phyloP scores from a whole-genome alignment of 2,113 vertebrate genomes.

The Axis porcinus region DNA sequence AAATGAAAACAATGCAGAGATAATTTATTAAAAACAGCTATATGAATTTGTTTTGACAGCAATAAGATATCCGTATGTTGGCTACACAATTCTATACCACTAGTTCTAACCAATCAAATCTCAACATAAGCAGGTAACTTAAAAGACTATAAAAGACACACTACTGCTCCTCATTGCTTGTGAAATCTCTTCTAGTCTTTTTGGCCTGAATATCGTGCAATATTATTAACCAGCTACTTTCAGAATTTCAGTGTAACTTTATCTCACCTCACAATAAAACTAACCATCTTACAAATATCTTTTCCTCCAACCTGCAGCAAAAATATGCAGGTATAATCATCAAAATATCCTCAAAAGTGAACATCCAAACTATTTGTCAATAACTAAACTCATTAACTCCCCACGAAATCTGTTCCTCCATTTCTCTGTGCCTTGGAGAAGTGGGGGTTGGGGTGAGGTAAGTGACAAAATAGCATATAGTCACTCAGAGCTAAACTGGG shows the following conservation, averaged over 20 bases:
- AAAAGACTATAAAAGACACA: conserved; percentile 27
- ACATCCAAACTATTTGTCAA: neutral
- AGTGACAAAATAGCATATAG: neutral
- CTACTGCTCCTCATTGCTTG: neutral
- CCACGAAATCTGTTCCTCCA: neutral
- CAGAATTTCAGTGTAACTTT: conserved; percentile 7
- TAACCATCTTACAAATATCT: neutral
- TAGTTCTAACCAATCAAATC: conserved; percentile 22
- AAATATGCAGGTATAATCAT: conserved; percentile 11
- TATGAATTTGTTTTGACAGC: neutral
- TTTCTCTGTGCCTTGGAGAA: neutral
- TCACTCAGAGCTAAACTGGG: neutral
- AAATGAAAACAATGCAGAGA: conserved; percentile 24
- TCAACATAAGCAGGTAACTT: neutral
- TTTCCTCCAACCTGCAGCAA: neutral
- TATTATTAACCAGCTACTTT: neutral
- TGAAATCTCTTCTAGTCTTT: conserved; percentile 31
- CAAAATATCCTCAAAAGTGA: neutral
- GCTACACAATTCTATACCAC: neutral
- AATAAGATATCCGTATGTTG: neutral
- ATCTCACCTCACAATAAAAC: neutral
- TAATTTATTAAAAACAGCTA: conserved; percentile 27
- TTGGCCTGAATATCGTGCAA: neutral
- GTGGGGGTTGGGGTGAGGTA: neutral
- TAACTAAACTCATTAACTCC: neutral